Percentiles rank a stretch among this genome's conserved stretches.
phyloP scores from a whole-genome alignment of 2,888 invertebrate genomes.

The Caenorhabditis angaria region DNA sequence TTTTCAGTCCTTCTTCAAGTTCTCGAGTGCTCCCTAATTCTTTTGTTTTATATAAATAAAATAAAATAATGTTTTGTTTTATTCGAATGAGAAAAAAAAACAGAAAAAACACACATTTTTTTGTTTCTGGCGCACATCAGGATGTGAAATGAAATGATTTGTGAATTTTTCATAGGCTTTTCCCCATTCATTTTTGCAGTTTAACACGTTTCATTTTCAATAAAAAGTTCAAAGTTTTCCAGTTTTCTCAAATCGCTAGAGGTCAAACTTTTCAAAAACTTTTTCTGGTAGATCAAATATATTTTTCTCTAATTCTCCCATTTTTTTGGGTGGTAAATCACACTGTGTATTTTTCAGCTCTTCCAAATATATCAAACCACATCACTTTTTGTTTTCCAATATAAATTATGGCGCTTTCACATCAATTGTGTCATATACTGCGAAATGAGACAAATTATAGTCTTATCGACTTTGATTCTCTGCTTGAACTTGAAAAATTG shows the following conservation, averaged over 20 bases:
- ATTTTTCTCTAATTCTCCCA: not conserved
- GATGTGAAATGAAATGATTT: not conserved
- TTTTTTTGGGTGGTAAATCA: not conserved
- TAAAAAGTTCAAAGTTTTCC: not conserved
- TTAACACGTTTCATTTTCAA: not conserved
- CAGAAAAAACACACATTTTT: no score
- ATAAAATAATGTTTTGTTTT: not conserved
- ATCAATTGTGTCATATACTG: conserved; percentile 37
- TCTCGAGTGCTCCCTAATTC: not conserved
- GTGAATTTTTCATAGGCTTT: not conserved
- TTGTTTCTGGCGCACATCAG: not conserved
- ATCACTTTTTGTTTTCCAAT: not conserved
- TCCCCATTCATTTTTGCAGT: not conserved
- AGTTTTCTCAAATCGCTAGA: not conserved
- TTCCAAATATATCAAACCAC: not conserved
- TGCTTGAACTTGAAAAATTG: conserved; percentile 25
- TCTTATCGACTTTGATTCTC: conserved; percentile 33
- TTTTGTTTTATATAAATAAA: no score
- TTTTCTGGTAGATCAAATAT: not conserved
- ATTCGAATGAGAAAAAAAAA: not conserved
- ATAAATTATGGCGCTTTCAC: conserved; percentile 29
- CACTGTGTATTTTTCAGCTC: not conserved
- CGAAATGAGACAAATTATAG: conserved; percentile 21
- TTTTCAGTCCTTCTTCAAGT: no score
- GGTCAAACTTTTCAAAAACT: not conserved